These are phyloP conservation scores for Daphoenositta chrysoptera DNA, from an alignment of 2,113 vertebrate species.

Conservation along the genomic window DNA sequence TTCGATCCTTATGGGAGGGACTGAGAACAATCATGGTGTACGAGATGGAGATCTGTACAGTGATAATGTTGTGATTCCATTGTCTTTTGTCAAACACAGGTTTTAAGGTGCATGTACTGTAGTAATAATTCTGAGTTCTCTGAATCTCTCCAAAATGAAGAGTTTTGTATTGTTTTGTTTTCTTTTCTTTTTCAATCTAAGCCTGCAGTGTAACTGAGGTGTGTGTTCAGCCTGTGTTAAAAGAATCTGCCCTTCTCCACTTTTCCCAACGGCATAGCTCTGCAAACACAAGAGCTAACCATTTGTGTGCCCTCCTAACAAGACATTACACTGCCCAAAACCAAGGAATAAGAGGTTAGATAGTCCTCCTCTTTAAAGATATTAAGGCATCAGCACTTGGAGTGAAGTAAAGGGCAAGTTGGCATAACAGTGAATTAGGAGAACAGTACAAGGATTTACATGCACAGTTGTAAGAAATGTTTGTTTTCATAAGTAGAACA, in stretches of 20 bases:
- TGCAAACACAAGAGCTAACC: neutral
- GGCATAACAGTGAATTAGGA: neutral
- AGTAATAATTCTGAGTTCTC: neutral
- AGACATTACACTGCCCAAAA: neutral
- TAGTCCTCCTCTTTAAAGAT: neutral
- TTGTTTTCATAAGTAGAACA: neutral
- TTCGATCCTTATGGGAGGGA: neutral
- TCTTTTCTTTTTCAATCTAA: neutral
- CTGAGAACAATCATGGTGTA: neutral
- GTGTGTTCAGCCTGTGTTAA: neutral
- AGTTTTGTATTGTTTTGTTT: neutral
- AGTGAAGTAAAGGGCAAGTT: neutral
- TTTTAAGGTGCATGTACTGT: neutral
- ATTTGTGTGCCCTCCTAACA: neutral
- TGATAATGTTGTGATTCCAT: neutral
- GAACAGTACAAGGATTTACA: neutral
- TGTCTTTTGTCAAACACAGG: accelerated
- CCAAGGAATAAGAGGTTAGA: neutral
- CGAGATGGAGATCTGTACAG: neutral
- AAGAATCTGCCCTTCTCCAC: neutral
- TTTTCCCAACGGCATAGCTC: neutral
- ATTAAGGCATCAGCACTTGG: neutral
- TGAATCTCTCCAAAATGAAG: neutral
- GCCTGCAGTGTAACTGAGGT: neutral
- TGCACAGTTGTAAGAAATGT: neutral